Conservation (phyloP, 2,888 invertebrate genomes). For the Sepiola atlantica region DNA sequence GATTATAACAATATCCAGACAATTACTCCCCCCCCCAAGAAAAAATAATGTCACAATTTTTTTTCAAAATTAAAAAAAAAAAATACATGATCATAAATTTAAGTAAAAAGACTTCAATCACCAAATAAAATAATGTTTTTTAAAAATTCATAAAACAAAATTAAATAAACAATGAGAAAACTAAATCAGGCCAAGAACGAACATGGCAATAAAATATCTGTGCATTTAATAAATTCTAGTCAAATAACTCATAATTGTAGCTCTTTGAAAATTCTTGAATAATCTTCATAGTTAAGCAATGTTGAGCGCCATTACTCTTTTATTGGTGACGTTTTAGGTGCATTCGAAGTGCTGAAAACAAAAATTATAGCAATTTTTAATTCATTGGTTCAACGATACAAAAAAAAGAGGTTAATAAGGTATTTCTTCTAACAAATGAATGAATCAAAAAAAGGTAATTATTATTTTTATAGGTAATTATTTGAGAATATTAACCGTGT, state of each 20-base stretch:
- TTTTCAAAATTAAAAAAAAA: not conserved
- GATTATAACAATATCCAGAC: not conserved
- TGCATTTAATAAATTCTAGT: not conserved
- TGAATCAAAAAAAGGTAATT: not conserved
- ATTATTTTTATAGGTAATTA: not conserved
- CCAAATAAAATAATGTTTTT: not conserved
- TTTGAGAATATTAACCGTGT: not conserved
- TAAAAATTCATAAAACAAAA: not conserved
- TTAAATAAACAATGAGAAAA: not conserved
- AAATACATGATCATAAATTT: not conserved
- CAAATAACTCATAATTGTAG: not conserved
- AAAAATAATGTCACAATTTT: not conserved
- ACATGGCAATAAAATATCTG: not conserved
- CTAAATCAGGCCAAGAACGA: not conserved
- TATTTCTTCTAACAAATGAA: not conserved
- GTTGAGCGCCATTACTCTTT: not conserved
- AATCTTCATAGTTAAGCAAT: slow-evolving; percentile 13
- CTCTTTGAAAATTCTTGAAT: slow-evolving; percentile 10
- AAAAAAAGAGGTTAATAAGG: not conserved
- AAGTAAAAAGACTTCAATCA: not conserved
- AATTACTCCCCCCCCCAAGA: not conserved
- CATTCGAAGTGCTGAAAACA: no score
- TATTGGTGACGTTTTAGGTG: not conserved
- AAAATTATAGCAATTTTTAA: not conserved
- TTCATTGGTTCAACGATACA: not conserved